These are phyloP conservation scores for Arbacia lixula DNA, from an alignment of 53 echinoderm and acorn worm genomes.

Conservation along the genomic window DNA sequence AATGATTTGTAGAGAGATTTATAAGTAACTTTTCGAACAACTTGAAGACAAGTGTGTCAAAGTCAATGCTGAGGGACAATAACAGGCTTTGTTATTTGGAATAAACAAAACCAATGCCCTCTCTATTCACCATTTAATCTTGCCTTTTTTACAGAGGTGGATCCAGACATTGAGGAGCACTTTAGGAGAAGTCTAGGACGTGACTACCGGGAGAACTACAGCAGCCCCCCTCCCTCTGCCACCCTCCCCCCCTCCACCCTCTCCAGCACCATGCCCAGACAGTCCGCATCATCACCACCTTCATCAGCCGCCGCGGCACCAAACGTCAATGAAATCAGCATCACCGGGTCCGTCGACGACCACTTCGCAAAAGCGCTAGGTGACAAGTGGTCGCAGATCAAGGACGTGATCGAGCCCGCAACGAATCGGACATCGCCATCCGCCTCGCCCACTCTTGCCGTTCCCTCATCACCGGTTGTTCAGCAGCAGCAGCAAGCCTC, in stretches of 20 bases:
- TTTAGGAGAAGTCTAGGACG: slow-evolving; percentile 93
- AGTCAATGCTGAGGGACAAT: too few species aligned
- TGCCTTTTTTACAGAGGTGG: slow-evolving; percentile 6
- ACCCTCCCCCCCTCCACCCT: slow-evolving; percentile 42
- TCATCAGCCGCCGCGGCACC: neutral
- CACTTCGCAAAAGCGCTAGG: slow-evolving; percentile 99
- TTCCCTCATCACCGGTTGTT: slow-evolving; percentile 49
- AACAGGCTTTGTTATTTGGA: too few species aligned
- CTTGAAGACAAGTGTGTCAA: too few species aligned
- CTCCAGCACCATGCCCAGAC: slow-evolving; percentile 39
- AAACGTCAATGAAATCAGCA: slow-evolving; percentile 54
- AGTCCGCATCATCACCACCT: slow-evolving; percentile 42
- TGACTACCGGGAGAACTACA: slow-evolving; percentile 79
- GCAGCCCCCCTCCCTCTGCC: slow-evolving; percentile 40
- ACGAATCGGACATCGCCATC: slow-evolving; percentile 64
- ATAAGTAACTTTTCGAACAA: too few species aligned
- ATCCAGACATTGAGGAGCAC: slow-evolving; percentile 91
- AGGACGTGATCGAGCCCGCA: slow-evolving; percentile 65
- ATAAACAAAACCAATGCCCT: too few species aligned
- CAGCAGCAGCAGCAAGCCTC: slow-evolving; percentile 52
- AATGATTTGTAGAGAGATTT: too few species aligned
- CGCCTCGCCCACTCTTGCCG: slow-evolving; percentile 47
- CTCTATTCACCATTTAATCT: too few species aligned
- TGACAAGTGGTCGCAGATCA: slow-evolving; percentile 95
- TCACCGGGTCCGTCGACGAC: slow-evolving; percentile 98